Evolutionary conservation across 2,888 invertebrate genomes (phyloP).

Genomic region (Herminia tarsipennalis): DNA sequence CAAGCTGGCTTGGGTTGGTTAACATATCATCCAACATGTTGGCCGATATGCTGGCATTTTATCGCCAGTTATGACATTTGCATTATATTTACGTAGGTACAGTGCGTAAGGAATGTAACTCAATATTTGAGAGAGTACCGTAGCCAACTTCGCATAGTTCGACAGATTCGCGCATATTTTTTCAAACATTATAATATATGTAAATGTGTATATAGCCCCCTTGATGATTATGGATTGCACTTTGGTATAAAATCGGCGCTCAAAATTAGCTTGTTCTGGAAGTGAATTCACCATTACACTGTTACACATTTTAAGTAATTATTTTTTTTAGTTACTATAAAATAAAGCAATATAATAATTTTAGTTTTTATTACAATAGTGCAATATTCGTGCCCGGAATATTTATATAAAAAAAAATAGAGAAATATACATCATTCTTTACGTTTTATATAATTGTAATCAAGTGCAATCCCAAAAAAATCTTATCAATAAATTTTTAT

Average conservation of each 20-base stretch:
- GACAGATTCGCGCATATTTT: slow-evolving; percentile 51
- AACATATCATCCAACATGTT: not conserved
- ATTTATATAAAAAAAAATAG: too few species aligned
- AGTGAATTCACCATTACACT: too few species aligned
- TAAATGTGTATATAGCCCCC: slow-evolving; percentile 24
- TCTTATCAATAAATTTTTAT: too few species aligned
- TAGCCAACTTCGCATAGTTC: slow-evolving; percentile 24
- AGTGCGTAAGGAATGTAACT: slow-evolving; percentile 61
- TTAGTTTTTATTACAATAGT: too few species aligned
- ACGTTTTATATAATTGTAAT: too few species aligned
- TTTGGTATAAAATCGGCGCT: not conserved
- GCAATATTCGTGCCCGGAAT: too few species aligned
- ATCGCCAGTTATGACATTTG: slow-evolving; percentile 16
- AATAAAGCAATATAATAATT: too few species aligned
- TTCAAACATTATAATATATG: slow-evolving; percentile 32
- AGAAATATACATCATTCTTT: too few species aligned
- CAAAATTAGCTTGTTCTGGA: too few species aligned
- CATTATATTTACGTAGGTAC: slow-evolving; percentile 40
- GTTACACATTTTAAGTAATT: not conserved
- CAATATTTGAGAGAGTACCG: slow-evolving; percentile 70
- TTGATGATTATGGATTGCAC: not conserved
- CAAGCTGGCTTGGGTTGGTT: too few species aligned
- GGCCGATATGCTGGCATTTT: not conserved
- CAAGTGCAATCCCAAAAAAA: too few species aligned
- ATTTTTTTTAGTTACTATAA: too few species aligned